Percentiles rank a stretch among this genome's conserved stretches.
Conservation (phyloP, 2,797 vertebrate genomes). For the Percopsis omiscomaycus region DNA sequence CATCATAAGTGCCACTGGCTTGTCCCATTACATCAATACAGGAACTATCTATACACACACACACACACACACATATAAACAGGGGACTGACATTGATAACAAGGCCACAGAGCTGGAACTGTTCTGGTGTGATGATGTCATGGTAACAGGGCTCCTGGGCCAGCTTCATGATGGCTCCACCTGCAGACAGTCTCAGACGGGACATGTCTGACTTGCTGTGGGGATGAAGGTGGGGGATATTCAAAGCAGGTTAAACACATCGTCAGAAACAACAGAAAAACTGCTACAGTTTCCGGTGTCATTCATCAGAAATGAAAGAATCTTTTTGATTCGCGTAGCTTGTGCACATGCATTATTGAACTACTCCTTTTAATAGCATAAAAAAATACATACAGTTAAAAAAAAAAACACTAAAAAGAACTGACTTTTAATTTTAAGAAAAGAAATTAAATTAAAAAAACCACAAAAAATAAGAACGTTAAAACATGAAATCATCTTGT, state of each 20-base stretch:
- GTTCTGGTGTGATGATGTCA: slow-evolving; percentile 98
- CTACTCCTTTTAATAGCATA: too few relatives aligned
- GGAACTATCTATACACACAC: neutral
- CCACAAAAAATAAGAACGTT: neutral
- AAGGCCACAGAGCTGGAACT: slow-evolving; percentile 97
- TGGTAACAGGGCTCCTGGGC: slow-evolving; percentile 99
- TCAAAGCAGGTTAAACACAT: neutral
- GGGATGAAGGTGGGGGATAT: slow-evolving; percentile 20
- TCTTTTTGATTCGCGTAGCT: too few relatives aligned
- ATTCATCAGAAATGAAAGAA: too few relatives aligned
- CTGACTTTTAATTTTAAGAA: too few relatives aligned
- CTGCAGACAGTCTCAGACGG: slow-evolving; percentile 93
- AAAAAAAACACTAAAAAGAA: too few relatives aligned
- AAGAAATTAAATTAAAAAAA: too few relatives aligned
- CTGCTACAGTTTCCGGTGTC: too few relatives aligned
- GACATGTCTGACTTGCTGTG: slow-evolving; percentile 99
- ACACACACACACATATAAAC: too few relatives aligned
- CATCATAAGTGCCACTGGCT: neutral
- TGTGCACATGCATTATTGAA: too few relatives aligned
- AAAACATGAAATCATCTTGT: neutral
- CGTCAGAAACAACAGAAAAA: too few relatives aligned
- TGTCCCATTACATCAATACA: neutral
- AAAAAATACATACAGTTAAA: too few relatives aligned
- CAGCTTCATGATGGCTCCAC: slow-evolving; percentile 98
- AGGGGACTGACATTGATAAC: slow-evolving; percentile 92